Conservation (phyloP, 2,888 invertebrate species). For the Oscheius sp. region DNA sequence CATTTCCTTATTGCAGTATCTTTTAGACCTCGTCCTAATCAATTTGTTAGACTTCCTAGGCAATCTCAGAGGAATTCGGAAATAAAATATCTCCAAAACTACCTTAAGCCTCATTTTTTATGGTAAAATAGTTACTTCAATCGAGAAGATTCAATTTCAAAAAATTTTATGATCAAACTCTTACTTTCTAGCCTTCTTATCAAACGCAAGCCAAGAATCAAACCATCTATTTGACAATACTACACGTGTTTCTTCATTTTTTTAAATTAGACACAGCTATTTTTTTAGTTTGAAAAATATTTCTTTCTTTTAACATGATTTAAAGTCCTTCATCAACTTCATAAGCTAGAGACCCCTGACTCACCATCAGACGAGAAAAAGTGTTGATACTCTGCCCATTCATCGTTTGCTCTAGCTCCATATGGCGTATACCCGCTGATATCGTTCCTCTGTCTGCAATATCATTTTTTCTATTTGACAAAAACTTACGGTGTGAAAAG, state of each 20-base stretch:
- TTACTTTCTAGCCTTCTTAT: no score
- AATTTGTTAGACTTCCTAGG: no score
- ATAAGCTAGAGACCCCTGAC: background rate
- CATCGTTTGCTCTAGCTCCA: constrained; percentile 55
- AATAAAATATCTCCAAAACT: no score
- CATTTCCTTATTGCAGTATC: no score
- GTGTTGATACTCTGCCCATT: constrained; percentile 46
- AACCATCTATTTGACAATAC: background rate
- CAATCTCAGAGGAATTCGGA: no score
- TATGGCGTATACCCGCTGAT: constrained; percentile 67
- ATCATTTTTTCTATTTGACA: background rate
- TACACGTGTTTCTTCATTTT: background rate
- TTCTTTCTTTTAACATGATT: background rate
- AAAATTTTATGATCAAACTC: no score
- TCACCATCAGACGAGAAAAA: constrained; percentile 42
- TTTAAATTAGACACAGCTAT: background rate
- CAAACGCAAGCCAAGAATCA: no score
- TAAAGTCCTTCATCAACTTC: no score
- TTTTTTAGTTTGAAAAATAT: background rate
- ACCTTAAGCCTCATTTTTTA: no score
- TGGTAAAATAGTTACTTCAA: no score
- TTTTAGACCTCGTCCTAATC: no score
- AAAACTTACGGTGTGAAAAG: constrained; percentile 49
- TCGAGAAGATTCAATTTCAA: no score
- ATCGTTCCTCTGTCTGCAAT: constrained; percentile 57